phyloP scores from a whole-genome alignment of 2,113 vertebrate species.

The Egretta garzetta region DNA sequence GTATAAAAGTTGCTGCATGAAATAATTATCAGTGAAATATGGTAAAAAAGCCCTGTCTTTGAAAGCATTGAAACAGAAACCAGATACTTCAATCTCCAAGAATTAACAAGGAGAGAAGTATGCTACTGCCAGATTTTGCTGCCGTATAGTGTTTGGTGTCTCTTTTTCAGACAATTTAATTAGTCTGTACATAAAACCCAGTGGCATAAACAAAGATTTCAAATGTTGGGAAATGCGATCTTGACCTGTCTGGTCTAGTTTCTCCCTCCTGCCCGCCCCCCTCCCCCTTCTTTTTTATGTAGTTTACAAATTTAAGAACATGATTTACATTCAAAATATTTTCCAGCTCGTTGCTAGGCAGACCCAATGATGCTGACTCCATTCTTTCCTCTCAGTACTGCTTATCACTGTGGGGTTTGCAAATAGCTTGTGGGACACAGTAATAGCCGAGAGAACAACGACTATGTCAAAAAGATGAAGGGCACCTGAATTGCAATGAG shows the following conservation, averaged over 20 bases:
- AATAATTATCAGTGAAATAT: conserved; percentile 38
- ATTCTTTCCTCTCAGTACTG: neutral
- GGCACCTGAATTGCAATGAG: neutral
- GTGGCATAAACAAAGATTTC: neutral
- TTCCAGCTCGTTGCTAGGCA: neutral
- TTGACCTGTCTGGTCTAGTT: neutral
- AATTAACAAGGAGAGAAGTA: neutral
- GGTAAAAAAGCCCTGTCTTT: neutral
- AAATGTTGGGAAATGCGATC: neutral
- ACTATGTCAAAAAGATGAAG: neutral
- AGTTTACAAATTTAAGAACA: neutral
- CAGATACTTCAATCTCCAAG: neutral
- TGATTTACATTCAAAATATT: neutral
- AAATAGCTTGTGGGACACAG: neutral
- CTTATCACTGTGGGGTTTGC: neutral
- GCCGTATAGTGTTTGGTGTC: neutral
- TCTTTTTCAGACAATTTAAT: conserved; percentile 14
- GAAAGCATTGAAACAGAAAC: neutral
- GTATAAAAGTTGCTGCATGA: conserved; percentile 13
- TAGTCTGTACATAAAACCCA: neutral
- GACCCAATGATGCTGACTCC: neutral
- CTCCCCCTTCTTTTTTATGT: neutral
- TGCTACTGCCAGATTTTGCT: neutral
- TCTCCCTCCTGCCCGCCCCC: neutral
- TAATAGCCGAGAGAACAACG: neutral